Conservation (phyloP, 2,888 invertebrate species). For the Ectemnius cavifrons region DNA sequence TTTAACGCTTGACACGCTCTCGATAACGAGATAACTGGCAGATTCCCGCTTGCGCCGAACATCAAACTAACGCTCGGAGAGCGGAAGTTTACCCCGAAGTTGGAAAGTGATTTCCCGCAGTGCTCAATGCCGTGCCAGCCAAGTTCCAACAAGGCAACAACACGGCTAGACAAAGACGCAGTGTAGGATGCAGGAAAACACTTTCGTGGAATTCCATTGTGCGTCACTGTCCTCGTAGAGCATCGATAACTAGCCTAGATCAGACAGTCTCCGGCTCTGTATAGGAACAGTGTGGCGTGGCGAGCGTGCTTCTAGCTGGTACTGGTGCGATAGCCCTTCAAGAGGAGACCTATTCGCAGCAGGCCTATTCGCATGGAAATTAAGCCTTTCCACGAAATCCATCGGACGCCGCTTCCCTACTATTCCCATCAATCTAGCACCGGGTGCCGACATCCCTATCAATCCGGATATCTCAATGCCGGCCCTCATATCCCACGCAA, state of each 20-base stretch:
- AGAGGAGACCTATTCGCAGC: background rate
- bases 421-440: conserved; percentile 41
- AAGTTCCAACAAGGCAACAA: background rate
- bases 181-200: conserved; percentile 13
- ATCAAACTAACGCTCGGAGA: too few relatives aligned
- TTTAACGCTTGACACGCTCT: background rate
- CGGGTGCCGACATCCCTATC: conserved; percentile 26
- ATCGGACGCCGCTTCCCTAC: background rate
- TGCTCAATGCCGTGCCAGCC: background rate
- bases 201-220: conserved; percentile 2
- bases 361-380: too few relatives aligned
- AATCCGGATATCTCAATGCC: conserved; percentile 31
- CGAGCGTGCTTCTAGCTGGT: background rate
- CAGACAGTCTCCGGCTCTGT: background rate
- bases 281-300: too few relatives aligned
- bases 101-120: background rate
- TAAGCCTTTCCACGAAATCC: conserved; percentile 38
- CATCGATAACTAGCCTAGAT: background rate
- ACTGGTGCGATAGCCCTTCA: background rate
- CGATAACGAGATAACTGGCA: background rate
- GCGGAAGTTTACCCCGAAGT: too few relatives aligned
- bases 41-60: too few relatives aligned
- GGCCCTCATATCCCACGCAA: conserved; percentile 20
- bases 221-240: background rate
- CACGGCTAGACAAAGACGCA: background rate